Evolutionary conservation across 1,140 invertebrate genomes (phyloP).

Genomic region (Drosophila tsacasi): DNA sequence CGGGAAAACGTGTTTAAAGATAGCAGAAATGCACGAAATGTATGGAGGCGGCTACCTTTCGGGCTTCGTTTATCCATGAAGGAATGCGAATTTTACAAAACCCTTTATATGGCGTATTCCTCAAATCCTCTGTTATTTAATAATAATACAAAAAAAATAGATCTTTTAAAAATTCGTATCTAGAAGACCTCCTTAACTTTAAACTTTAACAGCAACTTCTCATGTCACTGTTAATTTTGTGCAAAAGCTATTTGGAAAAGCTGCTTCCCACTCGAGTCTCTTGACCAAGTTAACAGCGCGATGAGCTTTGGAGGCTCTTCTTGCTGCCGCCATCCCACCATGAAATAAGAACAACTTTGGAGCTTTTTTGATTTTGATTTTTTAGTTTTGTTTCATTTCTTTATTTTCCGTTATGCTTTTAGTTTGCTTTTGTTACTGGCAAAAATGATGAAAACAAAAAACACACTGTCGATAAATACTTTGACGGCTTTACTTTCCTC

Average conservation of each 20-base stretch:
- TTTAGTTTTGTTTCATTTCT: constrained; percentile 54
- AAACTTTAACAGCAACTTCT: background rate
- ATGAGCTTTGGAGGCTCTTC: background rate
- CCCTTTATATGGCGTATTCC: too few species aligned
- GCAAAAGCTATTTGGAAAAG: constrained; percentile 4
- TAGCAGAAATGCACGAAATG: too few species aligned
- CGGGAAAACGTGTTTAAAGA: too few species aligned
- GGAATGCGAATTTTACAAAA: too few species aligned
- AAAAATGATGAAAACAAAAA: constrained; percentile 30
- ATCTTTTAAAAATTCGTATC: too few species aligned
- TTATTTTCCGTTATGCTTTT: constrained; percentile 47
- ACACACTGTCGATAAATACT: constrained; percentile 65
- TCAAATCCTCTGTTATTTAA: too few species aligned
- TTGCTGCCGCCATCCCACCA: background rate
- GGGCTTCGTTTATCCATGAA: too few species aligned
- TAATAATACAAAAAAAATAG: too few species aligned
- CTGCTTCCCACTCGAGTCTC: background rate
- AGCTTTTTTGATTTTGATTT: constrained; percentile 22
- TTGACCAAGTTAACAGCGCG: background rate
- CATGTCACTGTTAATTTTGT: background rate
- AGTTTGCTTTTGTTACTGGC: constrained; percentile 30
- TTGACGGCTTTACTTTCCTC: constrained; percentile 53
- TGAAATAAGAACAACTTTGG: background rate
- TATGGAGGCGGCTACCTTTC: too few species aligned
- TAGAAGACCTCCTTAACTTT: too few species aligned